Base-by-base conservation (phyloP, 2,888 invertebrate genomes). In the Trypoxylon attenuatum region DNA sequence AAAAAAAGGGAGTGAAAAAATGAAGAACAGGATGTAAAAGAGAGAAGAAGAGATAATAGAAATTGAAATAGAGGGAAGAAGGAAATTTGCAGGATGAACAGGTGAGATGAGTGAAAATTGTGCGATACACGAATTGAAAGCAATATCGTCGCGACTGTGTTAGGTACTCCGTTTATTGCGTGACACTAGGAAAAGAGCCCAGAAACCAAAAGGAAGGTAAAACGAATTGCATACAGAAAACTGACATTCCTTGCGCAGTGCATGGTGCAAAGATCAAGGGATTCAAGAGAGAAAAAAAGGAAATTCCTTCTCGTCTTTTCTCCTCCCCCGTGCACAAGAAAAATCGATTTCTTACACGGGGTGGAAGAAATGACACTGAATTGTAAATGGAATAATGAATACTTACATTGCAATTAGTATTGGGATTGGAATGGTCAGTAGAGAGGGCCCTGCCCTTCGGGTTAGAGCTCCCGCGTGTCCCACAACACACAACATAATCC, bases 371-470 rank as follows among this genome's bases (percentile, higher is more conserved):
- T 80, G 77, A 83, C 82, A 83, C 78, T 83, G 80, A 83, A 80
- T 76, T 79, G 78, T 85, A 84, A 79, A 83, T 84, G 83, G 83
- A 83, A 82, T 76, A 82, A 79, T 83, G 73, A 81, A 84, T 85
- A 85, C 85, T 85, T 85, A 85, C 85, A 84, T 85, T 84, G 82
- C 78, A 84, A 85, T 85, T 85, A 85, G 85, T 85, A 85, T 85
- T 82, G 82, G 85, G 83, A 84, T 83, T 83, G 84, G 84, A 81
- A 83, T 85, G 83, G 84, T 85, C 84, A 85, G 85, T 85, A 85
- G 84, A 83, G 78, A 84, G 83, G 82, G 83, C 78, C 83, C 84
- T 84, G 84, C 83, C 82, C 83, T 82, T 85, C 84, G 75, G 82
- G 84, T 85, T 84, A 85, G 83, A 84, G 84, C 85, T 85, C 85